Evolutionary conservation across 1,140 invertebrate genomes (phyloP).

Genomic region (Thalassaphorura encarpata): DNA sequence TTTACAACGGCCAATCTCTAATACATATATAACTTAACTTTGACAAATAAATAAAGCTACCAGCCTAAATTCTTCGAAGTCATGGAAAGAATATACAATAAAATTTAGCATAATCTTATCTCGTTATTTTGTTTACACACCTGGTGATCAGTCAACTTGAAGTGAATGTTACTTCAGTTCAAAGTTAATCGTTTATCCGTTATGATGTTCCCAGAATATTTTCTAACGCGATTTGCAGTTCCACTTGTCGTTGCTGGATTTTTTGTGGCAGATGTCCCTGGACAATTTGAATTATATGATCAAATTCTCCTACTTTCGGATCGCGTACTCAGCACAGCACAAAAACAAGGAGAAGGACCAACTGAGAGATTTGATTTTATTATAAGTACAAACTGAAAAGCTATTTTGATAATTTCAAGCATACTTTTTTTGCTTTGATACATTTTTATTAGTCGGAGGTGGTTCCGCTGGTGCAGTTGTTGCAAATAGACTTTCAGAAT

Average conservation of each 20-base stretch:
- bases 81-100: too few species aligned
- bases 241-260: neutral
- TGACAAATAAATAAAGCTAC: too few species aligned
- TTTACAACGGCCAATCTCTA: too few species aligned
- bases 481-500: slow-evolving; percentile 40
- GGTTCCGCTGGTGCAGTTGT: slow-evolving; percentile 45
- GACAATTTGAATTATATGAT: neutral
- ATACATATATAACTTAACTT: too few species aligned
- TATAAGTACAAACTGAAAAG: neutral
- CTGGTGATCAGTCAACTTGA: too few species aligned
- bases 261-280: neutral
- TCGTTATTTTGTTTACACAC: too few species aligned
- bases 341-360: neutral
- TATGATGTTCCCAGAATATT: neutral
- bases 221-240: neutral
- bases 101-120: too few species aligned
- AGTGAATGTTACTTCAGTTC: too few species aligned
- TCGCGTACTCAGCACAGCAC: neutral
- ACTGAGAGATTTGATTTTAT: neutral
- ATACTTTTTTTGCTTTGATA: too few species aligned
- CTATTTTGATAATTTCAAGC: neutral
- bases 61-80: too few species aligned
- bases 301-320: neutral
- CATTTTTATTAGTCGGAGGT: slow-evolving; percentile 39
- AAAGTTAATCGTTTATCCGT: too few species aligned